phyloP scores from a whole-genome alignment of 2,797 vertebrate genomes.

The Poecilia wingei region DNA sequence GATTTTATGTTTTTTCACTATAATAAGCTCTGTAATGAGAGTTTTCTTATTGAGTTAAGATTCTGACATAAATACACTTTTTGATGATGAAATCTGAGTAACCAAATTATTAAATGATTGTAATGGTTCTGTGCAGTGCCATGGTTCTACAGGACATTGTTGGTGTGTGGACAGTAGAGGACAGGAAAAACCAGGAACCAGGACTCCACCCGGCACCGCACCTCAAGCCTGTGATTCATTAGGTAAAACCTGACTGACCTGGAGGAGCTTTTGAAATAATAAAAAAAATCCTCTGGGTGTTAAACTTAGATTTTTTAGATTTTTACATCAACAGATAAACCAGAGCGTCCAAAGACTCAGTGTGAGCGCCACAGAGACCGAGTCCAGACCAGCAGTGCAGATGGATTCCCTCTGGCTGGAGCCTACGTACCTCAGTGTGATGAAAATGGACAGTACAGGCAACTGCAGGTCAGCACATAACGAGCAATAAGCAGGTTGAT shows the following conservation, averaged over 20 bases:
- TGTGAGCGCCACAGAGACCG: constrained; percentile 78
- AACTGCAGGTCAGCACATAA: constrained; percentile 32
- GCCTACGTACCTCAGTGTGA: constrained; percentile 76
- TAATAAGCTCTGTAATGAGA: neutral
- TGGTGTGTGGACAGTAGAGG: constrained; percentile 87
- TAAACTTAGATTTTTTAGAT: neutral
- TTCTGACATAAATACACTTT: neutral
- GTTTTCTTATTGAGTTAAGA: neutral
- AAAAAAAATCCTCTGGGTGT: neutral
- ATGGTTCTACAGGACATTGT: constrained; percentile 84
- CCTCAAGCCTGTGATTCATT: constrained; percentile 72
- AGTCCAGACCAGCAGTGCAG: constrained; percentile 38
- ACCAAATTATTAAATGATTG: neutral
- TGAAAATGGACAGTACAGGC: constrained; percentile 68
- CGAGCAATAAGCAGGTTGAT: neutral
- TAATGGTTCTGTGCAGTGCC: constrained; percentile 80
- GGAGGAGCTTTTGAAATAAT: neutral
- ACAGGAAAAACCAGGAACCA: constrained; percentile 80
- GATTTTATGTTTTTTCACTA: no score
- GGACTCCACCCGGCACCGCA: constrained; percentile 74
- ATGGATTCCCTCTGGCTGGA: constrained; percentile 46
- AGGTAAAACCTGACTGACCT: constrained; percentile 63
- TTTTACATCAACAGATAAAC: constrained; percentile 24
- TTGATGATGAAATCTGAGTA: neutral
- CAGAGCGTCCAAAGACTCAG: constrained; percentile 59